Evolutionary conservation across 2,888 invertebrate genomes (phyloP).

Genomic region (Scaptomyza reducta): DNA sequence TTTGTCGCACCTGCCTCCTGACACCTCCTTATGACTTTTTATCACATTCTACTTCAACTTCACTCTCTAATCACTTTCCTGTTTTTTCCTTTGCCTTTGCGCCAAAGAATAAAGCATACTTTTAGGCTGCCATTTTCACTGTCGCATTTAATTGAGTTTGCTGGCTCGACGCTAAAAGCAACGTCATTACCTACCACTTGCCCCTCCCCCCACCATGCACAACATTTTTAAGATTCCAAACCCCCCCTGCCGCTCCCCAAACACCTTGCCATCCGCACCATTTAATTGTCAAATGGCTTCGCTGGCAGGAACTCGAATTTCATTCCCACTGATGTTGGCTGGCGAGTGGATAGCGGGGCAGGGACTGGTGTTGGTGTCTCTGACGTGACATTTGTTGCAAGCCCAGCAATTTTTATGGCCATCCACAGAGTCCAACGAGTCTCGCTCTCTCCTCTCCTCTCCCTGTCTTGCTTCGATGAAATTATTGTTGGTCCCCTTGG

Average conservation of each 20-base stretch:
- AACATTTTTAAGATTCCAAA: conserved; percentile 69
- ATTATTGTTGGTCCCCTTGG: conserved; percentile 29
- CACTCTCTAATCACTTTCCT: not conserved
- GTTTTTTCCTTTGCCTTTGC: conserved; percentile 2
- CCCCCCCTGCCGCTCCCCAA: too few species aligned
- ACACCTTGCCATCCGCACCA: conserved; percentile 43
- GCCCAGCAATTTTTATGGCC: conserved; percentile 63
- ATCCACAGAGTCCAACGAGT: conserved; percentile 18
- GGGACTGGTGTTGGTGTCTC: conserved; percentile 14
- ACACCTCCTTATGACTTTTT: too few species aligned
- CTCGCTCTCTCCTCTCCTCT: conserved; percentile 1
- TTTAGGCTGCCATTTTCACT: conserved; percentile 75
- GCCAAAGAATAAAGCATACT: conserved; percentile 66
- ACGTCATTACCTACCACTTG: conserved; percentile 63
- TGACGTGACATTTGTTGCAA: conserved; percentile 66
- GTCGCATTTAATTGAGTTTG: conserved; percentile 80
- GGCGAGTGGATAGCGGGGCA: not conserved
- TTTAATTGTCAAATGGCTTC: conserved; percentile 73
- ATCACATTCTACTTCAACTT: too few species aligned
- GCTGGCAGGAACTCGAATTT: conserved; percentile 37
- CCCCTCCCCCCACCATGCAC: conserved; percentile 26
- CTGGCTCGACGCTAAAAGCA: conserved; percentile 73
- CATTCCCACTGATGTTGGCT: not conserved
- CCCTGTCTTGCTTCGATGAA: not conserved
- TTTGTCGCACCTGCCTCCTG: too few species aligned